A percentile compares a stretch with the other conserved stretches of the same genome.
Conservation (phyloP, 2,113 vertebrate species). For the Anas platyrhynchos region DNA sequence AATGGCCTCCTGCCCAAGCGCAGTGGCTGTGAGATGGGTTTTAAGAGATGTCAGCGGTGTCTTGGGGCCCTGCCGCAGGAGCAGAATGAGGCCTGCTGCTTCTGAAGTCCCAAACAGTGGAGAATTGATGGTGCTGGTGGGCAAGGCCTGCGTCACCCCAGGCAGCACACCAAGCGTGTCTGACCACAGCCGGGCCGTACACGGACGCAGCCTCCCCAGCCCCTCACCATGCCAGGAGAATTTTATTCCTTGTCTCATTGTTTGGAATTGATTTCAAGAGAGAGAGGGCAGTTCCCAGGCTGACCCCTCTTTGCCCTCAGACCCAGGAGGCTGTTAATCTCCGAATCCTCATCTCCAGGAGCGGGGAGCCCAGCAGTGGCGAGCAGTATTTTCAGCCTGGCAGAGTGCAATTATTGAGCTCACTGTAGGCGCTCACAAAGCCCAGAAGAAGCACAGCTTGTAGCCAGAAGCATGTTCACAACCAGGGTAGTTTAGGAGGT, state of each 20-base stretch:
- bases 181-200: fast-evolving
- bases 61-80: neutral
- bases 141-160: neutral
- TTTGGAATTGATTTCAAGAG: neutral
- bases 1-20: fast-evolving
- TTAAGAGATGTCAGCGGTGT: neutral
- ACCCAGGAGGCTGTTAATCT: neutral
- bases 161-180: fast-evolving
- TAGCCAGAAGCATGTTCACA: neutral
- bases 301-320: neutral
- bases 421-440: neutral
- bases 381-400: neutral
- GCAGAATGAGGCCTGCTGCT: neutral
- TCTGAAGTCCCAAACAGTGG: neutral
- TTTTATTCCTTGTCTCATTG: neutral
- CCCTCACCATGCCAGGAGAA: fast-evolving
- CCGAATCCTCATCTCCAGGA: neutral
- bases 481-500: neutral
- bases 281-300: neutral
- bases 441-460: neutral
- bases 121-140: neutral
- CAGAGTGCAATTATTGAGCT: neutral
- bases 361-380: neutral
- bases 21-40: neutral
- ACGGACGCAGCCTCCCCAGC: neutral